These are phyloP conservation scores for Helicorthomorpha holstii DNA, from an alignment of 1,140 invertebrate species.

Conservation along the genomic window DNA sequence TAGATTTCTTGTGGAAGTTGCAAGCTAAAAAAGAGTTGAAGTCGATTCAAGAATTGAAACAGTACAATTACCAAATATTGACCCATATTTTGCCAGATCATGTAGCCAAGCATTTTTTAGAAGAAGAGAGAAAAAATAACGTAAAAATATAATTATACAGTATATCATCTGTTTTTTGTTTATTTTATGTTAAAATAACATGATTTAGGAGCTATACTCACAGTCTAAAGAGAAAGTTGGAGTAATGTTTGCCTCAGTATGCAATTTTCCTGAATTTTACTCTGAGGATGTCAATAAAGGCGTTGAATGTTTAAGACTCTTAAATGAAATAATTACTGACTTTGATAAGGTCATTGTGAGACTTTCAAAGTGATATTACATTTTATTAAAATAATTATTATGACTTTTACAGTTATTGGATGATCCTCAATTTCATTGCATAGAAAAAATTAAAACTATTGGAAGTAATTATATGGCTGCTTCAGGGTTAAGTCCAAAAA, in stretches of 20 bases:
- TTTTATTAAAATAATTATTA: neutral
- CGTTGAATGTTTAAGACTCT: constrained; percentile 86
- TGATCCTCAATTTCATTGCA: constrained; percentile 68
- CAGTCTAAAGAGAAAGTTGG: constrained; percentile 82
- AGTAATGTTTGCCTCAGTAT: constrained; percentile 94
- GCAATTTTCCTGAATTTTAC: constrained; percentile 97
- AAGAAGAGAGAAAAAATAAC: constrained; percentile 50
- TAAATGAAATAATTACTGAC: constrained; percentile 91
- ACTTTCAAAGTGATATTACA: neutral
- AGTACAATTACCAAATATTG: constrained; percentile 65
- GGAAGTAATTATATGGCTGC: constrained; percentile 95
- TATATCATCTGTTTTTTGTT: neutral
- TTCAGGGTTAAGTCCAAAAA: constrained; percentile 70
- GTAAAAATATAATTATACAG: constrained; percentile 14
- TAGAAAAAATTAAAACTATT: constrained; percentile 99
- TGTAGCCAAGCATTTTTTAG: constrained; percentile 82
- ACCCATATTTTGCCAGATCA: constrained; percentile 93
- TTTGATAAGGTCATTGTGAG: constrained; percentile 39
- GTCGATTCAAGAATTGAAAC: constrained; percentile 76
- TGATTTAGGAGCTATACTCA: constrained; percentile 76
- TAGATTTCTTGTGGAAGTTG: constrained; percentile 92
- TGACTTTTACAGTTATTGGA: constrained; percentile 46
- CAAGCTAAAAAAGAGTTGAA: constrained; percentile 72
- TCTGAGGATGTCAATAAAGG: constrained; percentile 93
- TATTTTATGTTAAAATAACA: neutral